Percentiles rank a stretch among this genome's conserved stretches.
Evolutionary conservation across 2,113 vertebrate genomes (phyloP).

Genomic region (Pelmatolapia mariae): DNA sequence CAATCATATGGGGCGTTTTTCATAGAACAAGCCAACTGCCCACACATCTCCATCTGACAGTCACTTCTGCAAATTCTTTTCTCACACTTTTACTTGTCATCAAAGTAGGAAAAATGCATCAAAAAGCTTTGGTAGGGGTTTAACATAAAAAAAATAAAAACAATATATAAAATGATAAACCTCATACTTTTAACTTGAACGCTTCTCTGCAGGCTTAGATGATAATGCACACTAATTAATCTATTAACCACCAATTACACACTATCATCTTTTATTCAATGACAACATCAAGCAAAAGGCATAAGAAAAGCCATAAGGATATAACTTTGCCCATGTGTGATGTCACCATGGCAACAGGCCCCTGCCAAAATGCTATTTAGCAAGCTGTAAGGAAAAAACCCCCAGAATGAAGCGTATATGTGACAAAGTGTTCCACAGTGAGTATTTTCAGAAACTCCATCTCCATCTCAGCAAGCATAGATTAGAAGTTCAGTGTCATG

Average conservation of each 20-base stretch:
- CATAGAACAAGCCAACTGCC: background rate
- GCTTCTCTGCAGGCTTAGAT: background rate
- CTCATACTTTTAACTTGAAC: background rate
- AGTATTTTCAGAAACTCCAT: background rate
- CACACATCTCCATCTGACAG: background rate
- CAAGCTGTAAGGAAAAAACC: background rate
- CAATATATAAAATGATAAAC: background rate
- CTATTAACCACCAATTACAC: background rate
- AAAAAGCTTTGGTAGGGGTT: background rate
- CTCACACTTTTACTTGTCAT: background rate
- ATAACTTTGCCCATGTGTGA: background rate
- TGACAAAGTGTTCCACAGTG: background rate
- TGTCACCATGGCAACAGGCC: slow-evolving; percentile 46
- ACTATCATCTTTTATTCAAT: background rate
- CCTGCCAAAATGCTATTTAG: background rate
- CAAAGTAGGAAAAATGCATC: background rate
- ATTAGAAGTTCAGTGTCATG: background rate
- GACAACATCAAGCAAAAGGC: background rate
- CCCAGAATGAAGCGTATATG: background rate
- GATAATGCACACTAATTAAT: background rate
- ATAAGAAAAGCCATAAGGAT: background rate
- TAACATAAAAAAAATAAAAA: background rate
- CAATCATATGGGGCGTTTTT: background rate
- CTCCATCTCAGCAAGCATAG: background rate
- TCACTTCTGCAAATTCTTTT: background rate